Conservation (phyloP, 2,888 invertebrate species). For the Drosophila ezoana region DNA sequence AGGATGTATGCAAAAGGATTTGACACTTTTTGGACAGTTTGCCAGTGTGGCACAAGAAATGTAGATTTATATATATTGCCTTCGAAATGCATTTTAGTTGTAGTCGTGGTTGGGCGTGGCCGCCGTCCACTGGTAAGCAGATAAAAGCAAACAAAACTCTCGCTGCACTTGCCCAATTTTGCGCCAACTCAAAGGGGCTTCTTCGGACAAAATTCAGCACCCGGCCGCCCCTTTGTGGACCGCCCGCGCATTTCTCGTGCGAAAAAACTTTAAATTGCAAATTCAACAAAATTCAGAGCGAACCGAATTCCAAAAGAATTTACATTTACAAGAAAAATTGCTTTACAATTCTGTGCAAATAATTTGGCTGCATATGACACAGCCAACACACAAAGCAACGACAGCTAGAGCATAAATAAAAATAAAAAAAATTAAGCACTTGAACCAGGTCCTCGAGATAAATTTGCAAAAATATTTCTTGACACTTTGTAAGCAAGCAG, state of each 20-base stretch:
- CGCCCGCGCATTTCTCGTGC: conserved; percentile 18
- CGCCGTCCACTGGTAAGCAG: conserved; percentile 38
- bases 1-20: conserved; percentile 51
- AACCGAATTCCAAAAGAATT: conserved; percentile 55
- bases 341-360: conserved; percentile 53
- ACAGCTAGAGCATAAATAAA: conserved; percentile 9
- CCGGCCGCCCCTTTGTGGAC: background rate
- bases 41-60: conserved; percentile 38
- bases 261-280: conserved; percentile 64
- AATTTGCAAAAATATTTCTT: conserved; percentile 17
- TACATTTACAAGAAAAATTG: conserved; percentile 57
- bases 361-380: conserved; percentile 46
- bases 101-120: background rate
- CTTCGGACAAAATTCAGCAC: background rate
- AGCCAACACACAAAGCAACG: conserved; percentile 15
- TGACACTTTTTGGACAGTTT: conserved; percentile 66
- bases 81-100: conserved; percentile 32
- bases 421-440: conserved; percentile 7
- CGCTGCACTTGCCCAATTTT: conserved; percentile 50
- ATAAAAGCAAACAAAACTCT: conserved; percentile 60
- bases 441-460: conserved; percentile 15
- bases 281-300: conserved; percentile 57
- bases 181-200: conserved; percentile 44
- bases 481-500: background rate
- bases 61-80: conserved; percentile 48